A percentile compares a stretch with the other conserved stretches of the same genome.
These are phyloP conservation scores for Eristalis tenax DNA, from an alignment of 2,888 invertebrate genomes.

Conservation along the genomic window DNA sequence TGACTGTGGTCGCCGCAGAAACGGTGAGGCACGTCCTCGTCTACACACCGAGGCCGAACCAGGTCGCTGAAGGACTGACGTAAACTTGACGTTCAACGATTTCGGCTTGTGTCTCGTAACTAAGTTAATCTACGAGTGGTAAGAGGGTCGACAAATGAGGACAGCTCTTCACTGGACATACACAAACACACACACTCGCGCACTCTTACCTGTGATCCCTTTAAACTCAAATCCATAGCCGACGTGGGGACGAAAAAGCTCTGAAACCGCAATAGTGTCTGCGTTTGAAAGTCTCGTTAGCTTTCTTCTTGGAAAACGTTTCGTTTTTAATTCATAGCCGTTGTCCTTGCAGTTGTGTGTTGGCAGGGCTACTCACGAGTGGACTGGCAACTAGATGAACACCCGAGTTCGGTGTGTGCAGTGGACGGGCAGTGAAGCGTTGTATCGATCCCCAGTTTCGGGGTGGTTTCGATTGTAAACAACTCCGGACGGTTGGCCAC, in stretches of 20 bases:
- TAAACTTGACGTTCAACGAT: constrained; percentile 76
- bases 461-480: constrained; percentile 39
- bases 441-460: constrained; percentile 42
- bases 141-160: constrained; percentile 20
- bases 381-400: constrained; percentile 56
- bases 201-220: constrained; percentile 79
- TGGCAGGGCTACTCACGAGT: constrained; percentile 40
- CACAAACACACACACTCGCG: background rate
- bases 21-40: constrained; percentile 77
- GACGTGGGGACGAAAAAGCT: constrained; percentile 53
- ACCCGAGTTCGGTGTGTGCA: background rate
- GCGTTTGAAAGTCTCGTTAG: constrained; percentile 13
- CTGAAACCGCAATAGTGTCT: constrained; percentile 73
- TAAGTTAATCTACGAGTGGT: constrained; percentile 79
- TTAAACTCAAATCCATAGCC: constrained; percentile 81
- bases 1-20: constrained; percentile 78
- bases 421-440: constrained; percentile 43
- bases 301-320: background rate
- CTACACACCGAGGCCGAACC: constrained; percentile 79
- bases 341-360: constrained; percentile 20
- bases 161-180: background rate
- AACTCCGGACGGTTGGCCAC: constrained; percentile 49
- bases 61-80: constrained; percentile 76
- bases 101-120: constrained; percentile 80
- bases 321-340: constrained; percentile 16